Evolutionary conservation across 2,797 vertebrate species (phyloP), one percentile per base, ranked within the genome.

Genomic region (Heterohyrax brucei): DNA sequence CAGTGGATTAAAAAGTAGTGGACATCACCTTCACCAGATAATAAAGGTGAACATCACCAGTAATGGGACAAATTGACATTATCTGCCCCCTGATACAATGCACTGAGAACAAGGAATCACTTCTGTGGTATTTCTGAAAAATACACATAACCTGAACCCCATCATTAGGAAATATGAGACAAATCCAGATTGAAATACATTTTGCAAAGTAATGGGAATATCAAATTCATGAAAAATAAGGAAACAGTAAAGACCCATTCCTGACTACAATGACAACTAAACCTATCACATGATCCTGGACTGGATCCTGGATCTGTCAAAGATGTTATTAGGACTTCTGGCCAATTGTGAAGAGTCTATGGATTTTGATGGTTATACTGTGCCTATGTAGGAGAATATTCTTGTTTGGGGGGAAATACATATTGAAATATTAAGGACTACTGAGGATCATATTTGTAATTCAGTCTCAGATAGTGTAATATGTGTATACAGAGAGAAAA

Each of bases 101-200:
- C 28, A 26, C 33, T 68, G 78, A 94, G 62, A 30, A 88, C 8
- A 91, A 3, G 33, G 24, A 19, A 75, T 39, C 3, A n/a, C 39
- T 62, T 79, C 33, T 19, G 2, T 19, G 9, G 28, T 62, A 89
- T 93, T 85, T 30, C 59, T 68, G 28, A 94, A 28, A 86, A 94
- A 86, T 26, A 76, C 10, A 24, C 0, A 21, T 39, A 93, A 56
- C 12, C 76, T 72, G 48, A 84, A 81, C 77, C 16, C 1, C 30
- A 22, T 44, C n/a, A 75, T 62, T 75, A 87, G 44, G 26, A 84
- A 93, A 48, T 22, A 77, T 56, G 77, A 78, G 61, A 56, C 56
- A 85, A 90, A 94, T 64, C 5, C 28, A 92, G 92, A 84, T 0
- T 73, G 28, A 84, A n/a, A 95, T 26, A 56, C 7, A 48, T 76